Conservation (phyloP, 2,888 invertebrate species). For the Loripinus fragilis region DNA sequence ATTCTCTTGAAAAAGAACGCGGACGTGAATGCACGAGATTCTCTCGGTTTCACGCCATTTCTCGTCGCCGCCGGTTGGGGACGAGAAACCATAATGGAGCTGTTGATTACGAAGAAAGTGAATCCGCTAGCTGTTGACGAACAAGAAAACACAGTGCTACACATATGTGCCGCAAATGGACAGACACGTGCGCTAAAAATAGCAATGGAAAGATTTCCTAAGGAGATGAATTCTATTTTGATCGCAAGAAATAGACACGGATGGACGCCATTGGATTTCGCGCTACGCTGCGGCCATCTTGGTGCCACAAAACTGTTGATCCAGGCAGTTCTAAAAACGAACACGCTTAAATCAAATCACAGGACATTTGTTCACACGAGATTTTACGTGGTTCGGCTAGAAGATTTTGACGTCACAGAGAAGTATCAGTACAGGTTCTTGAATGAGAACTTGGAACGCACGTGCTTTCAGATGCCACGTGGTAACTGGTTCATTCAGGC, state of each 20-base stretch:
- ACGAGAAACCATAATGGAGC: slow-evolving; percentile 51
- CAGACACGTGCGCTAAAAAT: slow-evolving; percentile 51
- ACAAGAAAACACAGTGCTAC: slow-evolving; percentile 55
- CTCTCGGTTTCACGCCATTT: slow-evolving; percentile 57
- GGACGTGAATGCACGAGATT: slow-evolving; percentile 58
- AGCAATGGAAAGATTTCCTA: slow-evolving; percentile 40
- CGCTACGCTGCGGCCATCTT: slow-evolving; percentile 58
- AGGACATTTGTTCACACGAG: slow-evolving; percentile 59
- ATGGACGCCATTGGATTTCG: slow-evolving; percentile 61
- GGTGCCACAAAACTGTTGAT: slow-evolving; percentile 50
- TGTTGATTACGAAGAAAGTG: slow-evolving; percentile 35
- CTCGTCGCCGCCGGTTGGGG: slow-evolving; percentile 60
- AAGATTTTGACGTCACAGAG: slow-evolving; percentile 53
- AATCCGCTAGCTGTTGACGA: slow-evolving; percentile 44
- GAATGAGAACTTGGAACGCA: slow-evolving; percentile 33
- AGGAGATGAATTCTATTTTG: slow-evolving; percentile 49
- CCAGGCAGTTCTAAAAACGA: slow-evolving; percentile 37
- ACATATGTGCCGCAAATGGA: slow-evolving; percentile 57
- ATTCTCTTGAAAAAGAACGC: slow-evolving; percentile 51
- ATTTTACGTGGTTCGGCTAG: slow-evolving; percentile 54
- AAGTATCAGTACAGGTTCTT: slow-evolving; percentile 53
- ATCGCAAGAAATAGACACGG: slow-evolving; percentile 56
- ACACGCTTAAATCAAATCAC: slow-evolving; percentile 34
- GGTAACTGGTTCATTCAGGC: slow-evolving; percentile 62
- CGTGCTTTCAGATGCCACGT: slow-evolving; percentile 59